Percentiles rank a stretch among this genome's conserved stretches.
Conservation (phyloP, 2,113 vertebrate species). For the Vulpes ferrilata region DNA sequence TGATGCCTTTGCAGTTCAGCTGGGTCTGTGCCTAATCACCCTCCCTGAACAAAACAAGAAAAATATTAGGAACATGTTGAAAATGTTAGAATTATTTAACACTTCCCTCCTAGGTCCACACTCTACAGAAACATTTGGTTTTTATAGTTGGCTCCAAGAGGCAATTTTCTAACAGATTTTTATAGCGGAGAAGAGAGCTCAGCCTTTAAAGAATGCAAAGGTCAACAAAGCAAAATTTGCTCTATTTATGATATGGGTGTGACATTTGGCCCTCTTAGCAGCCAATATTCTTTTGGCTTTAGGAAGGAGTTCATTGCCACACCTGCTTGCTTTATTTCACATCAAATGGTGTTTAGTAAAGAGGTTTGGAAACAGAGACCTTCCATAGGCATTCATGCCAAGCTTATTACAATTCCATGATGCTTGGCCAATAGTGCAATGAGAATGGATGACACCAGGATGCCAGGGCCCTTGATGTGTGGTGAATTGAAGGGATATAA, state of each 20-base stretch:
- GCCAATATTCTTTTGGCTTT: slow-evolving; percentile 55
- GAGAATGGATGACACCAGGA: slow-evolving; percentile 62
- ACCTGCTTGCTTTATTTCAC: slow-evolving; percentile 71
- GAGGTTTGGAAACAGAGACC: slow-evolving; percentile 59
- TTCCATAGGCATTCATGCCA: slow-evolving; percentile 37
- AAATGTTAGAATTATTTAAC: slow-evolving; percentile 56
- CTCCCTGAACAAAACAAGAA: slow-evolving; percentile 5
- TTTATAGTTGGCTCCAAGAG: slow-evolving; percentile 64
- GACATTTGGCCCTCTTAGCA: slow-evolving; percentile 63
- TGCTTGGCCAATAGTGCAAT: slow-evolving; percentile 56
- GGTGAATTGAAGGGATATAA: slow-evolving; percentile 26
- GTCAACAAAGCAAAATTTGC: slow-evolving; percentile 69
- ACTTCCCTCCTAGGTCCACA: background rate
- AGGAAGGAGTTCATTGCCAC: slow-evolving; percentile 40
- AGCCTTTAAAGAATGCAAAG: slow-evolving; percentile 68
- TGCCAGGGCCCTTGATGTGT: slow-evolving; percentile 45
- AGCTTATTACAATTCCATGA: slow-evolving; percentile 59
- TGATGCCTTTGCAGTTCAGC: background rate
- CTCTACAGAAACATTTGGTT: slow-evolving; percentile 49
- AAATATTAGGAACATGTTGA: background rate
- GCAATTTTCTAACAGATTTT: slow-evolving; percentile 71
- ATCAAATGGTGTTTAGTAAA: slow-evolving; percentile 65
- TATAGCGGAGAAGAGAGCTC: slow-evolving; percentile 55
- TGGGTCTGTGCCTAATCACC: background rate
- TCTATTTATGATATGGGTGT: slow-evolving; percentile 64